phyloP scores from a whole-genome alignment of 1,140 invertebrate species.

The Trichomalopsis sarcophagae region DNA sequence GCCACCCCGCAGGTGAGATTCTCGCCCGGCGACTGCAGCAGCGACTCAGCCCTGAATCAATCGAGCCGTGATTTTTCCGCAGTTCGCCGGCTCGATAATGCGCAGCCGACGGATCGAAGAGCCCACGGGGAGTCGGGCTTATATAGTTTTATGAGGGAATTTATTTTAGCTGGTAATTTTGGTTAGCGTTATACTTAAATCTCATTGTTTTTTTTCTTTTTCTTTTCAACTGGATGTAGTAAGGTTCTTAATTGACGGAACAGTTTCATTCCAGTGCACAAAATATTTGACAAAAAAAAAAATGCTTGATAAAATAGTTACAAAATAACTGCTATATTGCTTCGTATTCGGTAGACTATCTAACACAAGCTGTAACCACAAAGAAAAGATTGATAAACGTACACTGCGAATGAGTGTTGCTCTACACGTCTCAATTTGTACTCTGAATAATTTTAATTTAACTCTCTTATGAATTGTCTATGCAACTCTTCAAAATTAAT shows the following conservation, averaged over 20 bases:
- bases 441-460: not conserved
- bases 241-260: too few relatives aligned
- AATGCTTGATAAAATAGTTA: too few relatives aligned
- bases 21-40: constrained; percentile 27
- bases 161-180: not conserved
- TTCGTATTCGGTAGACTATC: too few relatives aligned
- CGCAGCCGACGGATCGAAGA: not conserved
- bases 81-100: not conserved
- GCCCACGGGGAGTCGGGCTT: not conserved
- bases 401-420: not conserved
- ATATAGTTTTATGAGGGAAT: not conserved
- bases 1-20: constrained; percentile 57
- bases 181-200: not conserved
- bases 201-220: not conserved
- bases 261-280: too few relatives aligned
- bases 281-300: too few relatives aligned
- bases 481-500: not conserved
- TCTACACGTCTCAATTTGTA: not conserved
- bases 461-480: not conserved
- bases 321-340: too few relatives aligned
- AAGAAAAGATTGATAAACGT: not conserved
- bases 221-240: too few relatives aligned
- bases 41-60: constrained; percentile 18
- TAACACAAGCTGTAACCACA: too few relatives aligned
- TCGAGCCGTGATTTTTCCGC: constrained; percentile 20